Base-by-base conservation (phyloP, 2,888 invertebrate species). In the Caenorhabditis panamensis region DNA sequence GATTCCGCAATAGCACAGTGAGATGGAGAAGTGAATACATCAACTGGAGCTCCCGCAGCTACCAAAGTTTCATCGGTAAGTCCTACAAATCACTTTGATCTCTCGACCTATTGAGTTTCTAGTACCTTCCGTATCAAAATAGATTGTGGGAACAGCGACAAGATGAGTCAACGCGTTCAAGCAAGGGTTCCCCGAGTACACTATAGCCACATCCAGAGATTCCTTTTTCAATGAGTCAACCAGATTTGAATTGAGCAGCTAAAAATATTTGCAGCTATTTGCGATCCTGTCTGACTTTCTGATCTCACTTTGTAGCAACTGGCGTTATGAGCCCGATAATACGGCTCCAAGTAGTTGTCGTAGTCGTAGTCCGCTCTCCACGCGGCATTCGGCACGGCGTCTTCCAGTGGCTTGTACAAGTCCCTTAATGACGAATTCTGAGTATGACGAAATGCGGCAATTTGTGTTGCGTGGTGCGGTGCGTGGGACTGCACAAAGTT, bases 131-230 rank as follows among this genome's bases (percentile, higher is more conserved):
- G 83, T 64, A 72, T 90, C 90, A 36, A 84, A 88, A 71, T 91
- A 89, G 58, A 90, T 85, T 47, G 88, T 87, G 0, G 90, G 90
- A 18, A 90, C 82, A n/a, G 85, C 87, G 13, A 90, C 76, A 0
- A 88, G 80, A 73, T 90, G 87, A 9, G 86, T 87, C n/a, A 90
- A 75, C 0, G 89, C 90, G 58, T 87, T 58, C 49, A 90, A 84
- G 58, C 90, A 91, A 6, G 90, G 90, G 61, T 90, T 89, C 49
- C 90, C 90, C 11, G 85, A 75, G 68, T 90, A 89, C 3, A 88
- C 88, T 36, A 90, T 77, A 13, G 88, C 89, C 31, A 91, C 80
- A 53, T 90, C 90, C 47, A 90, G 59, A 8, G 85, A 82, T 51
- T 88, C 90, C 61, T 87, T 86, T 54, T 86, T 84, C 26, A 90